Conservation (phyloP, 2,113 vertebrate genomes). For the Dermatemys mawii region DNA sequence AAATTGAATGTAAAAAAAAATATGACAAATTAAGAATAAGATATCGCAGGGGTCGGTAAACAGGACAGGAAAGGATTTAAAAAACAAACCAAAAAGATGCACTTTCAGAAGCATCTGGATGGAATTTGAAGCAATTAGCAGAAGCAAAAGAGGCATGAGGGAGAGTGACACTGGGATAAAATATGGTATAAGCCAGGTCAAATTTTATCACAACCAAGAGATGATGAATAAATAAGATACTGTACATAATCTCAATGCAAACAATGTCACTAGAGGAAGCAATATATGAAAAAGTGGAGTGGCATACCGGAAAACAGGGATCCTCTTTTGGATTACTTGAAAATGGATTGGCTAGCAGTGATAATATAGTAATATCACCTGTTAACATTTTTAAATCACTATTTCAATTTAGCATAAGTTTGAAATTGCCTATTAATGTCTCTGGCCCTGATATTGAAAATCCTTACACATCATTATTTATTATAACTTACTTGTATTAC, state of each 20-base stretch:
- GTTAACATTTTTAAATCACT: not conserved
- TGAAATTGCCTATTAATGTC: not conserved
- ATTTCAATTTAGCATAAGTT: not conserved
- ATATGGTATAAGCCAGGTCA: not conserved
- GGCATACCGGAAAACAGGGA: not conserved
- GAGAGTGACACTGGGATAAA: not conserved
- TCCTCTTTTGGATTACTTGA: not conserved
- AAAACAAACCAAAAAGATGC: constrained; percentile 51
- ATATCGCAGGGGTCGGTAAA: constrained; percentile 40
- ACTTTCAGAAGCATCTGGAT: constrained; percentile 38
- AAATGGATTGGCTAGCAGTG: not conserved
- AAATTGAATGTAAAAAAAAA: not conserved
- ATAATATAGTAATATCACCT: not conserved
- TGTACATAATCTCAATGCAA: not conserved
- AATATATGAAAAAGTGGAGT: not conserved
- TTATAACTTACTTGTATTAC: too few relatives aligned
- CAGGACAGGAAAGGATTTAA: constrained; percentile 28
- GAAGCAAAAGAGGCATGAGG: constrained; percentile 9
- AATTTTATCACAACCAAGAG: not conserved
- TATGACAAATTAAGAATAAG: constrained; percentile 33
- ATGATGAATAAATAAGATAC: constrained; percentile 27
- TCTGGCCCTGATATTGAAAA: too few relatives aligned
- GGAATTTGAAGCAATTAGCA: constrained; percentile 44
- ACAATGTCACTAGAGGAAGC: not conserved
- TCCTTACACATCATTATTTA: too few relatives aligned